Evolutionary conservation across 2,888 invertebrate species (phyloP).

Genomic region (Spialia ferax): DNA sequence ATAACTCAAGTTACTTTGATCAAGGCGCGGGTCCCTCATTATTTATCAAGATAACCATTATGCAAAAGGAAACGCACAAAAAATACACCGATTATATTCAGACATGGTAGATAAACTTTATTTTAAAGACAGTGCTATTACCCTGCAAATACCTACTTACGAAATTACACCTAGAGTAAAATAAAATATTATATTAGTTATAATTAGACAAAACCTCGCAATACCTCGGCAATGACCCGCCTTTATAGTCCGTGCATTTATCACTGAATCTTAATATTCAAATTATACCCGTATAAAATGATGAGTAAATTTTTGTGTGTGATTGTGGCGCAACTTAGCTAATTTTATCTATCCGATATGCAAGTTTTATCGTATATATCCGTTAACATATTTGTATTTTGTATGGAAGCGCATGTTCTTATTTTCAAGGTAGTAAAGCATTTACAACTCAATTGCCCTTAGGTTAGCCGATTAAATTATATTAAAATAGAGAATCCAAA

Average conservation of each 20-base stretch:
- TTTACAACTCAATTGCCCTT: background rate
- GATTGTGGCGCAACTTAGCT: conserved; percentile 19
- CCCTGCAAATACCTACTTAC: background rate
- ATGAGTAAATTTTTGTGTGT: conserved; percentile 21
- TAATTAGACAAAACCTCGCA: conserved; percentile 23
- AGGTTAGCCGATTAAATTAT: background rate
- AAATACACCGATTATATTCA: background rate
- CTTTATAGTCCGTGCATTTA: conserved; percentile 37
- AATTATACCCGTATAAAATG: conserved; percentile 23
- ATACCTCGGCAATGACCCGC: conserved; percentile 50
- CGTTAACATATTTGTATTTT: conserved; percentile 9
- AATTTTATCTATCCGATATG: conserved; percentile 14
- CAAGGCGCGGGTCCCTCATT: background rate
- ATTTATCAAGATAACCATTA: background rate
- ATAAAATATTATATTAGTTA: conserved; percentile 21
- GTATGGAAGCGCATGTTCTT: background rate
- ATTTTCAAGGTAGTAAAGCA: background rate
- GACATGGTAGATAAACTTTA: background rate
- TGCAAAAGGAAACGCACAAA: background rate
- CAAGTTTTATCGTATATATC: conserved; percentile 22
- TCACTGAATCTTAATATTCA: conserved; percentile 32
- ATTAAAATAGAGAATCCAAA: too few species aligned
- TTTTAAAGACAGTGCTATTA: background rate
- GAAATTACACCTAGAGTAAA: conserved; percentile 13
- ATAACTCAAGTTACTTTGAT: background rate